Evolutionary conservation across 2,888 invertebrate species (phyloP), one percentile per base, ranked within the genome.

Genomic region (Eutolmus rufibarbis): DNA sequence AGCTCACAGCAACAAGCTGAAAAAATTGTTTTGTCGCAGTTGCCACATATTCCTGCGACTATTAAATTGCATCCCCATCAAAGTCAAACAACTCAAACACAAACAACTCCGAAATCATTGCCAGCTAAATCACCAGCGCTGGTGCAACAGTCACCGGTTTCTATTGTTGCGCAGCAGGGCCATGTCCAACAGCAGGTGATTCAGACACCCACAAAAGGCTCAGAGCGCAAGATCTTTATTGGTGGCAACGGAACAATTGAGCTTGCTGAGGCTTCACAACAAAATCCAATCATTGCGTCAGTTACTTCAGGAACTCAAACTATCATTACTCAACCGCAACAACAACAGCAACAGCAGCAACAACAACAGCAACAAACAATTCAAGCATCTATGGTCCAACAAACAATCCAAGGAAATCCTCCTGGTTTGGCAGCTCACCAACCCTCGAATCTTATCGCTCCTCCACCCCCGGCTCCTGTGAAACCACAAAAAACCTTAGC

Each of bases 11-110:
- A 78, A 23, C 34, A 34, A 14, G 23, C 19, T 66, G 82, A 82
- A 51, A 82, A 74, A 19, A 74, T 79, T 23, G 77, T 87, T 28
- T 51, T 86, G 19, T 92, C 92, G 5, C 92, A 92, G 87, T 89
- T 92, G 0, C 91, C 92, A 86, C 92, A 92, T 88, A 92, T 92
- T 77, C 92, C 92, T 14, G 92, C 92, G 2, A 92, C 92, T 19
- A 92, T 92, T 0, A 92, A 92, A 94, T 94, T 51, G 93, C 95
- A 76, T 87, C 94, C 7, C 93, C 93, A 12, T 92, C 94, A 23
- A 94, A 95, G 89, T 94, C 95, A 2, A 94, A 94, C 86, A 94
- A 78, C 95, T 94, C 90, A 94, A 76, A 87, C 86, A 43, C 66
- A 90, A 90, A 66, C 90, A 91, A 89, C 66, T 19, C n/a, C 86